Base-by-base conservation (phyloP, 1,140 invertebrate species). In the Lethocerus indicus region DNA sequence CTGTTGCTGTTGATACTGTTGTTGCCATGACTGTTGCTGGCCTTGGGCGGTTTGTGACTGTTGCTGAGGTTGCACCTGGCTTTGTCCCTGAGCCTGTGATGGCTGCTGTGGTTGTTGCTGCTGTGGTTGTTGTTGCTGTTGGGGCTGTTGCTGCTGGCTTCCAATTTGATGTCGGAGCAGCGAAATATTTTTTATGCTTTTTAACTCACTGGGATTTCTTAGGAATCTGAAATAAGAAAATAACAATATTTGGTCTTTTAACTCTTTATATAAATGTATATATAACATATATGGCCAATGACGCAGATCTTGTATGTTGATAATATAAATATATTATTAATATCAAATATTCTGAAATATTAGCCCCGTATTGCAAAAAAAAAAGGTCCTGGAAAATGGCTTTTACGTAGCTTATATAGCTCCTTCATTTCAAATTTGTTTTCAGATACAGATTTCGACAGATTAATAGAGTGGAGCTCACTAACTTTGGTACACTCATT, bases 111-210 rank as follows among this genome's bases (percentile, higher is more conserved):
- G 42, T 25, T 26, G 49, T 13, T 32, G 49, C 24, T 26, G 39
- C 6, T 16, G 35, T 39, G 13, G 35, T 37, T 27, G 21, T 20
- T 27, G 48, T 41, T 26, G 49, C 9, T 47, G 35, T 24, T 23
- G 36, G 18, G 45, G 50, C 14, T 41, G 53, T 24, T 49, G 29
- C 20, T 54, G 49, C 14, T 52, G 50, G 12, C 42, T 42, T 12
- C 18, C 43, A 77, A 83, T 82, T 62, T 87, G 82, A 64, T 90
- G 84, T n/a, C 87, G 72, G 50, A 91, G 64, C 49, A 89, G 64
- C 2, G 86, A 89, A 55, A 91, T 91, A 62, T 90, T 90, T 64
- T 92, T 92, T 41, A 92, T 90, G 61, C 86, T 90, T 60, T 90
- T 90, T 53, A 91, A 64, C 67, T 91, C 87, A 26, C 82, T 84